Conservation (phyloP, 2,113 vertebrate genomes). For the Pungitius pungitius region DNA sequence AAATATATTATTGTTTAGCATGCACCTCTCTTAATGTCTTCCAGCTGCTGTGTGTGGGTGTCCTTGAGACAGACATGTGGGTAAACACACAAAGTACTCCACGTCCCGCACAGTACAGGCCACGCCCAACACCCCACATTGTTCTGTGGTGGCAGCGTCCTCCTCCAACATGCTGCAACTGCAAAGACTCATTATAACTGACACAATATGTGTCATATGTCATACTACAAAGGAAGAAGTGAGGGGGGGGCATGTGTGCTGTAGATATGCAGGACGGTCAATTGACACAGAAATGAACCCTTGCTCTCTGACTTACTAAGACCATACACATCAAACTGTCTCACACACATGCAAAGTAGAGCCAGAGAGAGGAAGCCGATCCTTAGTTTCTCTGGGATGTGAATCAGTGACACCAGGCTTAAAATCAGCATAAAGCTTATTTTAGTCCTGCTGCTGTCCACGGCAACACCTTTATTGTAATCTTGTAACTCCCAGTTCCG, state of each 20-base stretch:
- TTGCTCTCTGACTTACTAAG: too few relatives aligned
- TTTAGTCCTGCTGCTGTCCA: too few relatives aligned
- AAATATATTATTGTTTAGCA: not conserved
- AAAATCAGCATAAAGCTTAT: not conserved
- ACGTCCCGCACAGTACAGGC: not conserved
- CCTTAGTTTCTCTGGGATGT: not conserved
- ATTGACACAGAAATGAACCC: too few relatives aligned
- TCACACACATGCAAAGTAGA: not conserved
- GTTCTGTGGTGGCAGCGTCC: not conserved
- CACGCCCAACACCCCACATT: not conserved
- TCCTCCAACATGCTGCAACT: not conserved
- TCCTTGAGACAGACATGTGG: conserved; percentile 12
- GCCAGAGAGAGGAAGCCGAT: not conserved
- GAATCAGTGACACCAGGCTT: not conserved
- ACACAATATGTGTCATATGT: not conserved
- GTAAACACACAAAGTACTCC: conserved; percentile 11
- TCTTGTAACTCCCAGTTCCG: too few relatives aligned
- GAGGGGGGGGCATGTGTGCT: too few relatives aligned
- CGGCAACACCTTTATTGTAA: too few relatives aligned
- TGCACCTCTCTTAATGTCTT: not conserved
- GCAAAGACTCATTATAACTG: not conserved
- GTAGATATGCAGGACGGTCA: too few relatives aligned
- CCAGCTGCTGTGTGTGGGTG: not conserved
- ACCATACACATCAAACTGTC: not conserved
- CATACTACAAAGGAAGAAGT: not conserved